These are phyloP conservation scores for Vanessa atalanta DNA, from an alignment of 1,140 invertebrate species.

Conservation along the genomic window DNA sequence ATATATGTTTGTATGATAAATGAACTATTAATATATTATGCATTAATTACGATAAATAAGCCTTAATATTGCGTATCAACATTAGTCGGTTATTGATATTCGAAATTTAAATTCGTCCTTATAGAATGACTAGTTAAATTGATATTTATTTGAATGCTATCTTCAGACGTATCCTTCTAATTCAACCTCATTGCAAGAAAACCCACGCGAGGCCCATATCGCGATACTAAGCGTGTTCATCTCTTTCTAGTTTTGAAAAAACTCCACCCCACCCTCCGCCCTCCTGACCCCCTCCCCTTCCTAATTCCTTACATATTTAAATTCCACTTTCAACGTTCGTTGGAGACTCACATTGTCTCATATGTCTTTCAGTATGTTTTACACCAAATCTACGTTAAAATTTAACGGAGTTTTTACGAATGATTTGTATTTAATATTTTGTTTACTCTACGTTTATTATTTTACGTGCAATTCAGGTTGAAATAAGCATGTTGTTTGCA, in stretches of 20 bases:
- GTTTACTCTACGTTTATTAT: not conserved
- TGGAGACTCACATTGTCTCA: constrained; percentile 75
- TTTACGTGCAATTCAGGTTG: no score
- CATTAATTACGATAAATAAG: no score
- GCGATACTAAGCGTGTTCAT: constrained; percentile 79
- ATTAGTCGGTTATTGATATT: no score
- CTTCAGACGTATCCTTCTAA: constrained; percentile 57
- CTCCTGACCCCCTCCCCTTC: constrained; percentile 50
- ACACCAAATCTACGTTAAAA: constrained; percentile 43
- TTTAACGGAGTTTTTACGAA: constrained; percentile 16
- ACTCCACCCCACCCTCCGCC: constrained; percentile 43
- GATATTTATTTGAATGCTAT: constrained; percentile 34
- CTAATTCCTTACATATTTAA: constrained; percentile 81
- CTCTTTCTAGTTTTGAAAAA: constrained; percentile 80
- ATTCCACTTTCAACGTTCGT: constrained; percentile 74
- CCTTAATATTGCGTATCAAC: no score
- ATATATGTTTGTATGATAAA: no score
- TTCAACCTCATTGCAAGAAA: constrained; percentile 37
- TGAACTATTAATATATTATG: no score
- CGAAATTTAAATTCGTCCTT: no score
- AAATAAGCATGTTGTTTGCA: no score
- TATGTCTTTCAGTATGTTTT: constrained; percentile 61
- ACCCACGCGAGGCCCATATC: constrained; percentile 58
- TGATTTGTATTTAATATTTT: not conserved
- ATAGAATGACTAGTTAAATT: no score